A percentile compares a stretch with the other conserved stretches of the same genome.
Evolutionary conservation across 2,113 vertebrate species (phyloP).

Genomic region (Barnardius zonarius): DNA sequence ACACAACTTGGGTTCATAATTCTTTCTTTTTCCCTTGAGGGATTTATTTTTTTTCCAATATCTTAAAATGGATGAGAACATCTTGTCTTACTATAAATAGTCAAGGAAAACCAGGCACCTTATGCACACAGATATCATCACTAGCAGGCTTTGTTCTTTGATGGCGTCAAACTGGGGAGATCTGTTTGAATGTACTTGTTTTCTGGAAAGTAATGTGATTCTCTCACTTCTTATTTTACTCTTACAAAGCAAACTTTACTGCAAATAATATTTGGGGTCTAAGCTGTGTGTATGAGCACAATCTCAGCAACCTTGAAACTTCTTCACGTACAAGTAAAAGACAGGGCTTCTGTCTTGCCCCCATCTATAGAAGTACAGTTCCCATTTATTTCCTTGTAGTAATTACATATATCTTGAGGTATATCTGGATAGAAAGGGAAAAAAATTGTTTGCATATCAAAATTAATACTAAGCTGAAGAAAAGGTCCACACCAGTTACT

Average conservation of each 20-base stretch:
- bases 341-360: not conserved
- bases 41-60: not conserved
- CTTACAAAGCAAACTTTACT: not conserved
- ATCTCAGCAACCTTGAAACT: not conserved
- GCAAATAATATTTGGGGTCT: not conserved
- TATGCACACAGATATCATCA: not conserved
- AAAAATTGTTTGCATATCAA: not conserved
- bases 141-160: not conserved
- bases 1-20: not conserved
- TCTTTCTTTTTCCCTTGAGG: not conserved
- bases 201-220: not conserved
- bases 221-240: not conserved
- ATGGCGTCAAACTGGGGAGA: not conserved
- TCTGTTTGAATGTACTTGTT: not conserved
- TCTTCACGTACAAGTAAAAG: not conserved
- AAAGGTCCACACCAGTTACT: not conserved
- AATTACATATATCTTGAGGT: not conserved
- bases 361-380: not conserved
- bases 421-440: not conserved
- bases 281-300: not conserved
- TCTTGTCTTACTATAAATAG: not conserved
- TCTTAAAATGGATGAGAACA: not conserved
- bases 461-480: not conserved
- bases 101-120: not conserved
- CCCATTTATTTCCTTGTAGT: not conserved